Percentiles rank a stretch among this genome's conserved stretches.
Conservation (phyloP, 2,797 vertebrate genomes). For the Hydrophis major region DNA sequence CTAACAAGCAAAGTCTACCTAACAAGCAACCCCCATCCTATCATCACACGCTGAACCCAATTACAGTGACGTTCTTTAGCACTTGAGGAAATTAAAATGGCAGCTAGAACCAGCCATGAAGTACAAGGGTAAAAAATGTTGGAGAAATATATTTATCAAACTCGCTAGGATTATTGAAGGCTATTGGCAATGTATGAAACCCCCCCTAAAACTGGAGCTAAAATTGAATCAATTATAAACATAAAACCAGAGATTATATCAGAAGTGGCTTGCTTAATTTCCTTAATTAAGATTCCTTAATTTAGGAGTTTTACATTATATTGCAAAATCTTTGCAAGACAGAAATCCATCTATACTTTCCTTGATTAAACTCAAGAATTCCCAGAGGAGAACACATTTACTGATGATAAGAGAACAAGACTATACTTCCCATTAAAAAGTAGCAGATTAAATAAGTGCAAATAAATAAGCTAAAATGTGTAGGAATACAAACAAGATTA, state of each 20-base stretch:
- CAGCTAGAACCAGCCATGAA: background rate
- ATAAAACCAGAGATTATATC: background rate
- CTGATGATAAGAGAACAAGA: background rate
- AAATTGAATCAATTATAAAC: background rate
- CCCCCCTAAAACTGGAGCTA: background rate
- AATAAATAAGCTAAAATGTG: background rate
- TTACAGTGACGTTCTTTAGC: background rate
- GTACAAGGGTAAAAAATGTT: background rate
- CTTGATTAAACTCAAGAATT: background rate
- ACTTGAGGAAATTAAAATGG: background rate
- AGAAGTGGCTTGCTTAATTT: background rate
- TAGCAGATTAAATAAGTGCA: background rate
- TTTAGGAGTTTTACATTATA: background rate
- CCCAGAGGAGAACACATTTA: background rate
- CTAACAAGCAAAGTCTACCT: background rate
- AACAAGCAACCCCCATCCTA: background rate
- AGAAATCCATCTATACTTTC: background rate
- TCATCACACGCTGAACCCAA: background rate
- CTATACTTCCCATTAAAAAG: background rate
- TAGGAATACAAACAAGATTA: background rate
- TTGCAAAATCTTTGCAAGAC: background rate
- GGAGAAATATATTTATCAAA: background rate
- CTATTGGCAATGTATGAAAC: background rate
- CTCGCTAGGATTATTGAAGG: background rate
- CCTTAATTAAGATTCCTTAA: background rate